Percentiles rank a stretch among this genome's conserved stretches.
phyloP scores from a whole-genome alignment of 2,888 invertebrate genomes.

The Mylabris sibirica region DNA sequence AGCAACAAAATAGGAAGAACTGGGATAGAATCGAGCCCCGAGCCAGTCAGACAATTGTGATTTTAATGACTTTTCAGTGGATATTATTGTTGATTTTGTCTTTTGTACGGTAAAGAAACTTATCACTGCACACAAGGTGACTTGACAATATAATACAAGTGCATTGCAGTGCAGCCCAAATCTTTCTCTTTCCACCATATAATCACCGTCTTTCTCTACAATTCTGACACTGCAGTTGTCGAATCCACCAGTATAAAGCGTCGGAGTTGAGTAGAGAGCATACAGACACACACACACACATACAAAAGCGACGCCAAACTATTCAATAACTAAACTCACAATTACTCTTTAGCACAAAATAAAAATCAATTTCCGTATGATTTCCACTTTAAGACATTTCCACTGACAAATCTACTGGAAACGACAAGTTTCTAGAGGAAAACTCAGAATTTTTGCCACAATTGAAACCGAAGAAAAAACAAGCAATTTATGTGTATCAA shows the following conservation, averaged over 20 bases:
- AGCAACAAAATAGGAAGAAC: no score
- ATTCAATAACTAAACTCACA: constrained; percentile 56
- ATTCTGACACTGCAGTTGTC: constrained; percentile 51
- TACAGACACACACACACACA: constrained; percentile 44
- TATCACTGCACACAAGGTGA: constrained; percentile 44
- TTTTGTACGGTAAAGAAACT: constrained; percentile 35
- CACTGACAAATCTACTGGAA: constrained; percentile 12
- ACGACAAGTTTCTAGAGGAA: background rate
- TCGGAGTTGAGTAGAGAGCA: constrained; percentile 38
- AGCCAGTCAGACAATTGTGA: constrained; percentile 29
- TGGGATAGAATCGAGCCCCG: constrained; percentile 19
- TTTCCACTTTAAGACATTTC: constrained; percentile 46
- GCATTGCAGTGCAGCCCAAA: constrained; percentile 48
- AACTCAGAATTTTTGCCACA: constrained; percentile 1
- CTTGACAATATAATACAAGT: constrained; percentile 30
- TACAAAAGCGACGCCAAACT: constrained; percentile 46
- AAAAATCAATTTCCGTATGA: constrained; percentile 58
- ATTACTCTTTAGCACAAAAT: constrained; percentile 55
- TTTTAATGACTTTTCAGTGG: constrained; percentile 39
- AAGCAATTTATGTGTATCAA: background rate
- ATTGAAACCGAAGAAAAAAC: background rate
- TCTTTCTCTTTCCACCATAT: constrained; percentile 20
- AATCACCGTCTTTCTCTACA: constrained; percentile 34
- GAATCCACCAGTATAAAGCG: constrained; percentile 42
- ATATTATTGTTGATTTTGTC: constrained; percentile 47